Evolutionary conservation across 2,888 invertebrate genomes (phyloP).

Genomic region (Drosophila pseudotalamancana): DNA sequence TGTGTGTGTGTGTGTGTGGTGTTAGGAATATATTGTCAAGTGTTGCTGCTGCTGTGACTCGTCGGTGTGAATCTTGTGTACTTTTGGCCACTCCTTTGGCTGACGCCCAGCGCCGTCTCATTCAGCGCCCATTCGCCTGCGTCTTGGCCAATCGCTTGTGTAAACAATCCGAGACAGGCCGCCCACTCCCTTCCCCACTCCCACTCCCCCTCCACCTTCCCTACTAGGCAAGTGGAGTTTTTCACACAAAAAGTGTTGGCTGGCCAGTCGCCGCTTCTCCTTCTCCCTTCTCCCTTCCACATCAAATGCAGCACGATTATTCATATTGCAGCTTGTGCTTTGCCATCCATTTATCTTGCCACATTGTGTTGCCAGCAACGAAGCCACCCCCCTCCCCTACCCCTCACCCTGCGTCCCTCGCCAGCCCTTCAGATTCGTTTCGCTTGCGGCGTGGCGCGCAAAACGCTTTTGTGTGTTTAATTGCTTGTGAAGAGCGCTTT

Average conservation of each 20-base stretch:
- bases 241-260: conserved; percentile 76
- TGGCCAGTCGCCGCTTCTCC: conserved; percentile 38
- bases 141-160: conserved; percentile 84
- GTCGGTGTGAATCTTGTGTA: conserved; percentile 84
- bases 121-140: conserved; percentile 30
- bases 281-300: background rate
- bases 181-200: background rate
- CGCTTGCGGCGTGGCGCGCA: conserved; percentile 71
- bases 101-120: conserved; percentile 25
- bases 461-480: conserved; percentile 83
- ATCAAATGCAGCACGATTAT: conserved; percentile 57
- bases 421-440: conserved; percentile 46
- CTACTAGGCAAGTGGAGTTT: conserved; percentile 42
- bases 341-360: conserved; percentile 74
- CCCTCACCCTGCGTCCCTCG: background rate
- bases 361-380: conserved; percentile 60
- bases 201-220: background rate
- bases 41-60: conserved; percentile 46
- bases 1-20: conserved; percentile 21
- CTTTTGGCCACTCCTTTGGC: conserved; percentile 83
- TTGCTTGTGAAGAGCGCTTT: conserved; percentile 83
- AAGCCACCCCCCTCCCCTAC: background rate
- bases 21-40: conserved; percentile 66
- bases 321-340: conserved; percentile 71
- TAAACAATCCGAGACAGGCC: conserved; percentile 72